phyloP scores from a whole-genome alignment of 2,888 invertebrate species.

The Prostheceraeus crozeri region DNA sequence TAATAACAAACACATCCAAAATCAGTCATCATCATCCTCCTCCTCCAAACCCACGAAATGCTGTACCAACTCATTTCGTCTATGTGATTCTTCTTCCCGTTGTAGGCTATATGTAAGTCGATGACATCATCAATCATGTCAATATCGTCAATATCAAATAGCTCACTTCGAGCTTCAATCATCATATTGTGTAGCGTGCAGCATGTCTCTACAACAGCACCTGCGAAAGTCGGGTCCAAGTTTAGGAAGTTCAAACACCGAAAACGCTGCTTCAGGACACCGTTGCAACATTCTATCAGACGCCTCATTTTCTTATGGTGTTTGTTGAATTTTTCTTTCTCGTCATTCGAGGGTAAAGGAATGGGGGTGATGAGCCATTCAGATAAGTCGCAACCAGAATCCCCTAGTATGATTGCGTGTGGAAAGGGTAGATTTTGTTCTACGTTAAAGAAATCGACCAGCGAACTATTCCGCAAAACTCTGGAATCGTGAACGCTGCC shows the following conservation, averaged over 20 bases:
- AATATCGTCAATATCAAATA: too few relatives aligned
- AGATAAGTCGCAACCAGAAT: slow-evolving; percentile 5
- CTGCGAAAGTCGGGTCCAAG: background rate
- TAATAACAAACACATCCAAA: too few relatives aligned
- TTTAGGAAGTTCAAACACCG: slow-evolving; percentile 1
- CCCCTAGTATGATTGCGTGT: slow-evolving; percentile 3
- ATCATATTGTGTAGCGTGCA: slow-evolving; percentile 20
- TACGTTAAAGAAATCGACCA: background rate
- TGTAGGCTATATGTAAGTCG: too few relatives aligned
- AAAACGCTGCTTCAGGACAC: slow-evolving; percentile 9
- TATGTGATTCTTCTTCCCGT: too few relatives aligned
- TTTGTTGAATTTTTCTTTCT: slow-evolving; percentile 3
- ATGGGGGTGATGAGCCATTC: slow-evolving; percentile 5
- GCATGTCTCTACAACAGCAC: slow-evolving; percentile 4
- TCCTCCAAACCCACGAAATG: too few relatives aligned
- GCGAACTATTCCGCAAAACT: background rate
- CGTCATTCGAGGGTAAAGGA: background rate
- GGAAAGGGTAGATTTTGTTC: slow-evolving; percentile 1
- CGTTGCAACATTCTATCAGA: slow-evolving; percentile 10
- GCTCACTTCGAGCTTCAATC: too few relatives aligned
- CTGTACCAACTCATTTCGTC: too few relatives aligned
- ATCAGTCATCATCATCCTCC: too few relatives aligned
- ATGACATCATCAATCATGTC: too few relatives aligned
- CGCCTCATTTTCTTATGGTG: slow-evolving; percentile 1
- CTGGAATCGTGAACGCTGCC: slow-evolving; percentile 11